phyloP scores from a whole-genome alignment of 2,888 invertebrate genomes.

The Polietes domitor region DNA sequence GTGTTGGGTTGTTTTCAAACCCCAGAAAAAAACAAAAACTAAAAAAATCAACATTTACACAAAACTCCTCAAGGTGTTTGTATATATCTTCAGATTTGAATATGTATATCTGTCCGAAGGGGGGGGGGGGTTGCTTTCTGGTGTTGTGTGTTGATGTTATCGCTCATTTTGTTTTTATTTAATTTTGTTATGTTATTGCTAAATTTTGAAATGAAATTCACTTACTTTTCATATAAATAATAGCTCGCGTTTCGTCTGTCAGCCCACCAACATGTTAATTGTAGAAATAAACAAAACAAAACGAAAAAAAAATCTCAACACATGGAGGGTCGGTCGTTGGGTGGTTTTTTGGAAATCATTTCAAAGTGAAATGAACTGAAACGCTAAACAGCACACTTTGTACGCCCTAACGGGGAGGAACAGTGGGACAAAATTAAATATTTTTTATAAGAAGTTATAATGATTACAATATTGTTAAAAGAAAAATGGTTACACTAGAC shows the following conservation, averaged over 20 bases:
- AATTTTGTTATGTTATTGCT: not conserved
- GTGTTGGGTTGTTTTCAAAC: no score
- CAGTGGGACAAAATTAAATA: not conserved
- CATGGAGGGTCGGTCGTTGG: not conserved
- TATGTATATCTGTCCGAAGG: no score
- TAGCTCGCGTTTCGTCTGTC: not conserved
- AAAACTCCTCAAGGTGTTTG: no score
- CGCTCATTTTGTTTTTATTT: no score
- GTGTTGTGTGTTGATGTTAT: no score
- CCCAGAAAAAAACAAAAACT: no score
- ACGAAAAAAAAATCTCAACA: not conserved
- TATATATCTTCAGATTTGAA: no score
- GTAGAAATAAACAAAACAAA: slow-evolving; percentile 7
- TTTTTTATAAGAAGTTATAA: no score
- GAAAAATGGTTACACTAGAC: no score
- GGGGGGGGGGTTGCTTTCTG: not conserved
- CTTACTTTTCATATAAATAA: not conserved
- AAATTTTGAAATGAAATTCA: slow-evolving; percentile 18
- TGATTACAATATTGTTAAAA: no score
- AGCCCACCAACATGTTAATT: slow-evolving; percentile 10
- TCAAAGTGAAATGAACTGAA: not conserved
- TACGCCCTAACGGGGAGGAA: not conserved
- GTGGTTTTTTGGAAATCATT: not conserved
- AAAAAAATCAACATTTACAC: no score
- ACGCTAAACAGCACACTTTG: not conserved